These are phyloP conservation scores for Darevskia nairensis DNA, from an alignment of 2,797 vertebrate species.

Conservation along the genomic window DNA sequence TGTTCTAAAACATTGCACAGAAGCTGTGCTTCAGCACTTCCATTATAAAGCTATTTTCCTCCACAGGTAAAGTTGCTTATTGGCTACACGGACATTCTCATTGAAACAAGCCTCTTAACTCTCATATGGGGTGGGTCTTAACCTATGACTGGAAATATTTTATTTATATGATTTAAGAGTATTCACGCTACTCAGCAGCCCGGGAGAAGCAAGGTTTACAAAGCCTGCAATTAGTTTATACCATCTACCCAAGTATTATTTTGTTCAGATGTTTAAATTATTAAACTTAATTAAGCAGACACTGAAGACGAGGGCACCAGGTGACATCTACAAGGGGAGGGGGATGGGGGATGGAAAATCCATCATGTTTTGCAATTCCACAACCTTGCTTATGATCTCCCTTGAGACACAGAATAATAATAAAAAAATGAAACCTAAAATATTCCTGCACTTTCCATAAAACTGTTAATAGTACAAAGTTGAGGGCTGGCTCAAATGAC, in stretches of 20 bases:
- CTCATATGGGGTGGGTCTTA: constrained; percentile 27
- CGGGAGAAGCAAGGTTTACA: constrained; percentile 31
- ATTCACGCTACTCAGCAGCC: not conserved
- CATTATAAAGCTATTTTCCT: constrained; percentile 43
- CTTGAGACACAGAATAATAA: constrained; percentile 7
- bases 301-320: not conserved
- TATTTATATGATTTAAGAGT: constrained; percentile 30
- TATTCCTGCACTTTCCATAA: not conserved
- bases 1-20: not conserved
- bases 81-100: constrained; percentile 22
- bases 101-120: constrained; percentile 38
- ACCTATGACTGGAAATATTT: constrained; percentile 2
- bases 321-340: not conserved
- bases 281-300: constrained; percentile 1
- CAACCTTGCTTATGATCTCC: constrained; percentile 20
- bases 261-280: not conserved
- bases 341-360: constrained; percentile 7
- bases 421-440: not conserved
- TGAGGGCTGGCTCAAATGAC: not conserved
- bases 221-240: not conserved
- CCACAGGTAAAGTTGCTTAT: constrained; percentile 33
- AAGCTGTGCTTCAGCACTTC: constrained; percentile 1
- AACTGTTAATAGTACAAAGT: not conserved
- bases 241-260: not conserved
- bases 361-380: constrained; percentile 24